phyloP scores from a whole-genome alignment of 2,888 invertebrate genomes.

The Dynastes maya region DNA sequence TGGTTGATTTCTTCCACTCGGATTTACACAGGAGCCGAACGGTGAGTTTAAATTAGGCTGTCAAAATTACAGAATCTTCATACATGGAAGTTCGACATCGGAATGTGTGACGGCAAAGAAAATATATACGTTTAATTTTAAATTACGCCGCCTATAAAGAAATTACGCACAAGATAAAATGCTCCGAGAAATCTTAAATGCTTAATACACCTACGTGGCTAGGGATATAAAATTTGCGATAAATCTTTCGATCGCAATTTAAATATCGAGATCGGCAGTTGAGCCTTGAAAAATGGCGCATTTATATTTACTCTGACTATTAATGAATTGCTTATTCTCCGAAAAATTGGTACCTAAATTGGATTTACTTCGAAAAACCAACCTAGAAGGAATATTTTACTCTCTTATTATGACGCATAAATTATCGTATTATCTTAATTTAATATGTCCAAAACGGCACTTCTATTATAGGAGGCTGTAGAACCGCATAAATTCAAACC shows the following conservation, averaged over 20 bases:
- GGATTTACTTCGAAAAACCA: not conserved
- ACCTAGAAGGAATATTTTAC: not conserved
- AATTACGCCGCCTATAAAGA: not conserved
- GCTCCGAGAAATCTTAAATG: not conserved
- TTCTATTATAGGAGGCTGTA: slow-evolving; percentile 15
- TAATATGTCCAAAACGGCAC: slow-evolving; percentile 17
- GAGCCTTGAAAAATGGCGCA: too few species aligned
- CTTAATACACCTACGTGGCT: not conserved
- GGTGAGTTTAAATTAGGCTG: not conserved
- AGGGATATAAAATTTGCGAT: slow-evolving; percentile 27
- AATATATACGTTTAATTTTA: slow-evolving; percentile 12
- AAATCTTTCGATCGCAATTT: slow-evolving; percentile 28
- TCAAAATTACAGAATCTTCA: slow-evolving; percentile 6
- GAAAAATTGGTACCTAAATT: too few species aligned
- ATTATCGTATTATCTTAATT: slow-evolving; percentile 36
- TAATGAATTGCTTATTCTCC: not conserved
- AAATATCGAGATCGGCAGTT: slow-evolving; percentile 11
- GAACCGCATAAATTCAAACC: slow-evolving; percentile 13
- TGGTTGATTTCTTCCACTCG: not conserved
- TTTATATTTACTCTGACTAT: slow-evolving; percentile 1
- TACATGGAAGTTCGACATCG: not conserved
- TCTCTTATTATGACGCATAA: slow-evolving; percentile 22
- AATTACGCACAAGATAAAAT: not conserved
- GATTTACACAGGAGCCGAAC: not conserved
- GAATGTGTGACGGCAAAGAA: not conserved